These are phyloP conservation scores for Nothura maculosa DNA, from an alignment of 2,797 vertebrate genomes.

Conservation along the genomic window DNA sequence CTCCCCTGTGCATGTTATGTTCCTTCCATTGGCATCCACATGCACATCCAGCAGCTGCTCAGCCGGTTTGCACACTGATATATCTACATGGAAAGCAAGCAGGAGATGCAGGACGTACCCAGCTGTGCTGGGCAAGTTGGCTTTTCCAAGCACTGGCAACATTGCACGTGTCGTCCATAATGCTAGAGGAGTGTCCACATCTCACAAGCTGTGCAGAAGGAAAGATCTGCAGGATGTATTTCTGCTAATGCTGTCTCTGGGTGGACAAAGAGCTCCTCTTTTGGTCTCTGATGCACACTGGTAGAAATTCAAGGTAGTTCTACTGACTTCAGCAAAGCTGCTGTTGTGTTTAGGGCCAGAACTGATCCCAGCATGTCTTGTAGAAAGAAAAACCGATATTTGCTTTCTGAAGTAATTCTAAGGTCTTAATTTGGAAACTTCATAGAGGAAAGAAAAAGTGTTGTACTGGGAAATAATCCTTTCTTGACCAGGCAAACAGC, in stretches of 20 bases:
- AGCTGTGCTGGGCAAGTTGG: not conserved
- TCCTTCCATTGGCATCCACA: not conserved
- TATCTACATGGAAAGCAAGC: not conserved
- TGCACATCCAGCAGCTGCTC: not conserved
- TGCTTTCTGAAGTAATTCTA: not conserved
- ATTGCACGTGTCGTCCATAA: rapidly evolving
- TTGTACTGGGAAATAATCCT: not conserved
- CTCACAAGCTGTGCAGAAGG: not conserved
- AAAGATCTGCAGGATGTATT: not conserved
- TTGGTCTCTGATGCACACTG: not conserved
- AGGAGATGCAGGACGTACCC: rapidly evolving
- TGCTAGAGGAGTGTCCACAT: not conserved
- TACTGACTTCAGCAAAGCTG: not conserved
- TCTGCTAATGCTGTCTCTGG: not conserved
- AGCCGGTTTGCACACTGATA: not conserved
- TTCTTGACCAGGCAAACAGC: not conserved
- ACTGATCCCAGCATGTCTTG: not conserved
- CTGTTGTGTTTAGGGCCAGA: not conserved
- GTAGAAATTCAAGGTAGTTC: not conserved
- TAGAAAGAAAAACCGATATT: not conserved
- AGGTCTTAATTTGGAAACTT: not conserved
- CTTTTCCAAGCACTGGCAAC: not conserved
- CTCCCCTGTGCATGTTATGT: not conserved
- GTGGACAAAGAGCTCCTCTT: not conserved
- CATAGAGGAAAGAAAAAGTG: not conserved